These are phyloP conservation scores for Clarias macrocephalus DNA, from an alignment of 2,113 vertebrate species.

Conservation along the genomic window DNA sequence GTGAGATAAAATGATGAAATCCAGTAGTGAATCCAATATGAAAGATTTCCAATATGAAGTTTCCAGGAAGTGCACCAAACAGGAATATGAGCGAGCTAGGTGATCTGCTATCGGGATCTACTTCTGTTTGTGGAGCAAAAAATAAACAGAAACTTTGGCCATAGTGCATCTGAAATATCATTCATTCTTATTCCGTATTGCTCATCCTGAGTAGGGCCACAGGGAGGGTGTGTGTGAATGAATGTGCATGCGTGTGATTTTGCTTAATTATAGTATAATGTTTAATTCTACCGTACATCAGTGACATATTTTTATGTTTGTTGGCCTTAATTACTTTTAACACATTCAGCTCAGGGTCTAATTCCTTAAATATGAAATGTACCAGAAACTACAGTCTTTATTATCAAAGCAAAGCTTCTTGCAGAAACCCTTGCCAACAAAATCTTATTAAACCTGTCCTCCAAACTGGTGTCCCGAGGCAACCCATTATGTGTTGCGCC, in stretches of 20 bases:
- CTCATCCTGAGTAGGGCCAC: too few species aligned
- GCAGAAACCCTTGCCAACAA: not conserved
- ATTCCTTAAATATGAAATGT: not conserved
- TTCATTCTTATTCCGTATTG: not conserved
- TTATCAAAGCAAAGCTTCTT: not conserved
- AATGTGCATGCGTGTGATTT: not conserved
- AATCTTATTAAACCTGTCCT: not conserved
- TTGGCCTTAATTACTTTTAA: not conserved
- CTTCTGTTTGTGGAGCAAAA: not conserved
- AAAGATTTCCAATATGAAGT: too few species aligned
- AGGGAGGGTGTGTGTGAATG: too few species aligned
- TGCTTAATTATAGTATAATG: not conserved
- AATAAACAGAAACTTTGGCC: not conserved
- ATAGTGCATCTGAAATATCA: not conserved
- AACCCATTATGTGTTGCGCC: not conserved
- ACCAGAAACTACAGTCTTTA: not conserved
- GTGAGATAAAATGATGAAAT: not conserved
- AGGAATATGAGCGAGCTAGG: not conserved
- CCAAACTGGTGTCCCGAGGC: not conserved
- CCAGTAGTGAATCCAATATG: too few species aligned
- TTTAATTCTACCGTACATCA: not conserved
- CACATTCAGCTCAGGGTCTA: not conserved
- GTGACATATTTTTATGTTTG: not conserved
- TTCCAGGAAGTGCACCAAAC: not conserved
- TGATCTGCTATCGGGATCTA: not conserved